These are phyloP conservation scores for Lagodon rhomboides DNA, from an alignment of 2,797 vertebrate species.

Conservation along the genomic window DNA sequence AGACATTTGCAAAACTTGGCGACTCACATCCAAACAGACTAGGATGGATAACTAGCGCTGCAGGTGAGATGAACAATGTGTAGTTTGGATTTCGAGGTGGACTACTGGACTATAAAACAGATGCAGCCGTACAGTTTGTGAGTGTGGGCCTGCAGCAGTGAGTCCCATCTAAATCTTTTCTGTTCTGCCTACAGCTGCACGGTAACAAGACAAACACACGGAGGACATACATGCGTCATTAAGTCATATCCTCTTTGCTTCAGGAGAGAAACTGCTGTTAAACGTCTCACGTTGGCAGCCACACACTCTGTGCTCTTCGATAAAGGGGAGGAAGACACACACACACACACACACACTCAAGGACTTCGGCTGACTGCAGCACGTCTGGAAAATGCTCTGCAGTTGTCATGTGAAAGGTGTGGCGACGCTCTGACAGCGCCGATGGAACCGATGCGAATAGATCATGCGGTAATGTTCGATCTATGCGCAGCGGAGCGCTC, in stretches of 20 bases:
- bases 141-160: background rate
- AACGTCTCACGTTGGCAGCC: constrained; percentile 8
- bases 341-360: constrained; percentile 21
- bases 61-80: too few relatives aligned
- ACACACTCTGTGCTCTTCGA: constrained; percentile 3
- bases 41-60: too few relatives aligned
- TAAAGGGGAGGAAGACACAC: background rate
- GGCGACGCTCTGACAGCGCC: constrained; percentile 41
- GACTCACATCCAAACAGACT: too few relatives aligned
- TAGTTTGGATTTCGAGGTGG: too few relatives aligned
- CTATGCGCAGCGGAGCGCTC: constrained; percentile 29
- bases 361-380: constrained; percentile 50
- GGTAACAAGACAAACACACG: constrained; percentile 11
- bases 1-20: too few relatives aligned
- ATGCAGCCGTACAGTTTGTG: background rate
- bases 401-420: constrained; percentile 65
- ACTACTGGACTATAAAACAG: background rate
- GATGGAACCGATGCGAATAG: constrained; percentile 47
- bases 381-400: constrained; percentile 51
- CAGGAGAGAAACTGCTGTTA: background rate
- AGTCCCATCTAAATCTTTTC: background rate
- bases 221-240: background rate
- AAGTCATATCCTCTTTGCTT: constrained; percentile 1
- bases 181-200: background rate
- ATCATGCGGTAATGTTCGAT: constrained; percentile 53